These are phyloP conservation scores for Macrosteles quadrilineatus DNA, from an alignment of 1,140 invertebrate species.

Conservation along the genomic window DNA sequence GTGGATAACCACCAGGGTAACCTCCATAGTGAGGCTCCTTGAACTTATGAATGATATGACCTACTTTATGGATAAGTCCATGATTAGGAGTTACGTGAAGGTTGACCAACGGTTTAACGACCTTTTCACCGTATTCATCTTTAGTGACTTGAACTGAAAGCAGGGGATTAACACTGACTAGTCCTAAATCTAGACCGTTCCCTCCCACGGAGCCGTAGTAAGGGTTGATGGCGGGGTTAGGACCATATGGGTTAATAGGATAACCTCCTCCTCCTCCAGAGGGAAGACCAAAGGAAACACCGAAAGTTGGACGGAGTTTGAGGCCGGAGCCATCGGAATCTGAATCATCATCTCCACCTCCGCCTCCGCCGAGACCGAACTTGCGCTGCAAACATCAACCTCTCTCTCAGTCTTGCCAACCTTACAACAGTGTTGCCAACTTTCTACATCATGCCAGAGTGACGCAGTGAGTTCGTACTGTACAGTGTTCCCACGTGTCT, in stretches of 20 bases:
- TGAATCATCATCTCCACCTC: constrained; percentile 40
- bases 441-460: constrained; percentile 4
- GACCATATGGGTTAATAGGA: constrained; percentile 67
- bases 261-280: constrained; percentile 69
- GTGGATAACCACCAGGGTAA: constrained; percentile 37
- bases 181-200: constrained; percentile 74
- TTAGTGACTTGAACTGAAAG: constrained; percentile 80
- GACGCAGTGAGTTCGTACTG: too few relatives aligned
- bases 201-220: constrained; percentile 66
- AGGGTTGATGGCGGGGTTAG: constrained; percentile 66
- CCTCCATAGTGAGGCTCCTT: constrained; percentile 51
- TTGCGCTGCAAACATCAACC: constrained; percentile 42
- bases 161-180: constrained; percentile 80
- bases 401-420: neutral
- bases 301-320: constrained; percentile 82
- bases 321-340: constrained; percentile 49
- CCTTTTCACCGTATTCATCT: constrained; percentile 81
- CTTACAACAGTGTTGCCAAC: too few relatives aligned
- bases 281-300: constrained; percentile 83
- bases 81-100: constrained; percentile 82
- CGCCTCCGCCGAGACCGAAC: constrained; percentile 42
- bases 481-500: too few relatives aligned
- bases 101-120: constrained; percentile 81
- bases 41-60: constrained; percentile 63
- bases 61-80: constrained; percentile 71